Percentiles rank a stretch among this genome's conserved stretches.
Evolutionary conservation across 2,113 vertebrate species (phyloP).

Genomic region (Dipodomys ordii): DNA sequence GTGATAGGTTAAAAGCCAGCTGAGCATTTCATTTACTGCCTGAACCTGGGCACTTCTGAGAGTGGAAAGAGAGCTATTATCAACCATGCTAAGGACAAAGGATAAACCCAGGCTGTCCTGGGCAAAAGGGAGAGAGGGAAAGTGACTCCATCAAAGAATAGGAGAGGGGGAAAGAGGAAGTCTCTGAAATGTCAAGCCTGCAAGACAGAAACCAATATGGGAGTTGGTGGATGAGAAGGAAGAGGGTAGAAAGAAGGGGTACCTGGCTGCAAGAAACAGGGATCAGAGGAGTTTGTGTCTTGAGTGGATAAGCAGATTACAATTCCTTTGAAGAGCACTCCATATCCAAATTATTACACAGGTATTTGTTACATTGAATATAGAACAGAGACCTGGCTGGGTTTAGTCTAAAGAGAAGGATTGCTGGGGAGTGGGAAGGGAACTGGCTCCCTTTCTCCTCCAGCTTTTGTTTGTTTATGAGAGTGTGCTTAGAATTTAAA

Average conservation of each 20-base stretch:
- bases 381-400: background rate
- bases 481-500: constrained; percentile 1
- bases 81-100: background rate
- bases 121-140: background rate
- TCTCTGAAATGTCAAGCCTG: background rate
- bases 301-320: background rate
- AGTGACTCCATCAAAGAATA: background rate
- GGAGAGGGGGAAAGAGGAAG: background rate
- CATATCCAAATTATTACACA: background rate
- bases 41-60: background rate
- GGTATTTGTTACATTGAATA: background rate
- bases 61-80: background rate
- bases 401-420: background rate
- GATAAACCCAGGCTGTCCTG: background rate
- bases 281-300: background rate
- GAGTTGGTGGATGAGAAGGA: background rate
- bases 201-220: background rate
- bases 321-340: constrained; percentile 3
- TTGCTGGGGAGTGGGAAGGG: background rate
- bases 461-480: background rate
- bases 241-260: background rate
- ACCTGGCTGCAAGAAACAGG: background rate
- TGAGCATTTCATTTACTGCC: constrained; percentile 40
- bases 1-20: background rate
- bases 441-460: background rate